Percentiles rank a stretch among this genome's conserved stretches.
These are phyloP conservation scores for Austrolebias charrua DNA, from an alignment of 2,797 vertebrate species.

Conservation along the genomic window DNA sequence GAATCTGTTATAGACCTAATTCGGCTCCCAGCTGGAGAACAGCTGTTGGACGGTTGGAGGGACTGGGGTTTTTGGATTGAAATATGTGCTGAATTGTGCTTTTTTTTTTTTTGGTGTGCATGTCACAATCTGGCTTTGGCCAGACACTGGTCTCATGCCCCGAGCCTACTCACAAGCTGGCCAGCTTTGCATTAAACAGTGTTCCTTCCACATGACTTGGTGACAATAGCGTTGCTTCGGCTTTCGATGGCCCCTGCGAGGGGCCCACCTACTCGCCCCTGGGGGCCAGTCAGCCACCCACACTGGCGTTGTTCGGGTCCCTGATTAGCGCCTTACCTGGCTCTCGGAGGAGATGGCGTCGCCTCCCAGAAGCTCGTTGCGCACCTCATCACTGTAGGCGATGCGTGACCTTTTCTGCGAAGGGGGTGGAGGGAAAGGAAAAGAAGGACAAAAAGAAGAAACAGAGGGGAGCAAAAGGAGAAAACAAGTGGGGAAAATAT, in stretches of 20 bases:
- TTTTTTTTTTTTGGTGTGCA: conserved; percentile 33
- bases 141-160: conserved; percentile 74
- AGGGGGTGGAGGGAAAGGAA: conserved; percentile 78
- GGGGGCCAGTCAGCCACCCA: conserved; percentile 94
- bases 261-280: conserved; percentile 85
- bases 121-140: conserved; percentile 73
- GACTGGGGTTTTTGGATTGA: conserved; percentile 47
- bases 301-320: conserved; percentile 82
- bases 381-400: conserved; percentile 99
- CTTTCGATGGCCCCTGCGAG: conserved; percentile 81
- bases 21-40: conserved; percentile 73
- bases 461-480: conserved; percentile 63
- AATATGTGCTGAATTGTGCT: conserved; percentile 48
- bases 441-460: conserved; percentile 58
- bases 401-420: conserved; percentile 99
- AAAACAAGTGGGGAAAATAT: conserved; percentile 71
- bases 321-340: conserved; percentile 99
- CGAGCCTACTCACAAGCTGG: conserved; percentile 86
- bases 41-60: conserved; percentile 68
- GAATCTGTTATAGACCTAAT: conserved; percentile 68
- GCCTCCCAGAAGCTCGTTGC: conserved; percentile 99
- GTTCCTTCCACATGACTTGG: conserved; percentile 99
- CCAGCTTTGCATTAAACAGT: conserved; percentile 99
- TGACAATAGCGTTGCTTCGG: conserved; percentile 85
- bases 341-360: conserved; percentile 95